phyloP scores from a whole-genome alignment of 2,888 invertebrate species.

The Drosophila nr. perissopoda region DNA sequence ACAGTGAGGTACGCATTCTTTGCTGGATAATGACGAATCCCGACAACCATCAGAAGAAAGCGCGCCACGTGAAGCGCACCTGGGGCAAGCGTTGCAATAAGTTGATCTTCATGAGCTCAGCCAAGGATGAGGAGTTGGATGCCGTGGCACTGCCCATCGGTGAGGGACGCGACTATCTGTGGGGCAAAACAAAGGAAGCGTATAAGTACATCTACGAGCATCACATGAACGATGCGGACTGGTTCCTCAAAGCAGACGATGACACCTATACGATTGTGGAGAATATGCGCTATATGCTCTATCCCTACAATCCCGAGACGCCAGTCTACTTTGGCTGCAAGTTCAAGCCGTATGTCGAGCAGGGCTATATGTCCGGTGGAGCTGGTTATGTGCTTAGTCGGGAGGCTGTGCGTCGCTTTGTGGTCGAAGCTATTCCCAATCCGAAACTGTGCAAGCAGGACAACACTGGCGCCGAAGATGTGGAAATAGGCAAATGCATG shows the following conservation, averaged over 20 bases:
- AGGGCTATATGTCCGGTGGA: constrained; percentile 34
- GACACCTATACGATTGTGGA: constrained; percentile 27
- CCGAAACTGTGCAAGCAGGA: background rate
- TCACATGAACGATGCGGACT: constrained; percentile 27
- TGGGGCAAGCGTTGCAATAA: constrained; percentile 35
- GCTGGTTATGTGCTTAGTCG: constrained; percentile 27
- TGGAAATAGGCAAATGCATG: constrained; percentile 88
- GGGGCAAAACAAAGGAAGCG: constrained; percentile 28
- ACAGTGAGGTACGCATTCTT: constrained; percentile 20
- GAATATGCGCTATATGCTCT: constrained; percentile 26
- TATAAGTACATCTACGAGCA: constrained; percentile 24
- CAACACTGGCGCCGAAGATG: background rate
- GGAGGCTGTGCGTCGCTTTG: constrained; percentile 28
- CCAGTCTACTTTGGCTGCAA: constrained; percentile 22
- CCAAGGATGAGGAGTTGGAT: constrained; percentile 9
- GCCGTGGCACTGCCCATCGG: constrained; percentile 3
- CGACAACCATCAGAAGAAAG: background rate
- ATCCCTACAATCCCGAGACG: constrained; percentile 21
- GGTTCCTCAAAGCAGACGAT: constrained; percentile 30
- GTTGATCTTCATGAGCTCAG: constrained; percentile 31
- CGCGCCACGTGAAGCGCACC: constrained; percentile 22
- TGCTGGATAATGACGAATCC: constrained; percentile 25
- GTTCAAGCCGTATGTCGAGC: constrained; percentile 20
- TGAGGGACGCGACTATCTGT: constrained; percentile 7
- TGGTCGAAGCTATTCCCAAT: constrained; percentile 12